These are phyloP conservation scores for Calameuta filiformis DNA, from an alignment of 2,888 invertebrate species.

Conservation along the genomic window DNA sequence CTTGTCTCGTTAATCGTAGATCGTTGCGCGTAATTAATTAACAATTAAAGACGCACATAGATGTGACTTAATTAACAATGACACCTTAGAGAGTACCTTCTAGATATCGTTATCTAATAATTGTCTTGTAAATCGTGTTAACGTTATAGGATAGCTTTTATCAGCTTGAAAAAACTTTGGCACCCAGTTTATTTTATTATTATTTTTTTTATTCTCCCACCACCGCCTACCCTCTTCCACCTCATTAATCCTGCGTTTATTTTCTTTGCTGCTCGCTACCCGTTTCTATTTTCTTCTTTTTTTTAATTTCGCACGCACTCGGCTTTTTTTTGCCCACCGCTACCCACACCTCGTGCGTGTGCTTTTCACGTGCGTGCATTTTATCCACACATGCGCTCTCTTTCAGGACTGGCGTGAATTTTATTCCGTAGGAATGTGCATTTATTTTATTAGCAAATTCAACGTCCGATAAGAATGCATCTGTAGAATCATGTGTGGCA, in stretches of 20 bases:
- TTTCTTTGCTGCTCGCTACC: not conserved
- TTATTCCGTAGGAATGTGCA: too few relatives aligned
- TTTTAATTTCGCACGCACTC: too few relatives aligned
- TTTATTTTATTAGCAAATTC: too few relatives aligned
- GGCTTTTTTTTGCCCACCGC: too few relatives aligned
- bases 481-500: too few relatives aligned
- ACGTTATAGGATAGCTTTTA: not conserved
- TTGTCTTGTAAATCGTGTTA: not conserved
- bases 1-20: not conserved
- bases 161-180: not conserved
- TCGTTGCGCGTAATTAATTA: not conserved
- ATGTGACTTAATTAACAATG: not conserved
- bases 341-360: too few relatives aligned
- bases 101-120: not conserved
- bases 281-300: too few relatives aligned
- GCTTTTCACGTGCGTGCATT: too few relatives aligned
- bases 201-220: not conserved
- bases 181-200: not conserved
- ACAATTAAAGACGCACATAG: not conserved
- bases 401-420: too few relatives aligned
- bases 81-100: not conserved
- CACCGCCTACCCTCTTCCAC: not conserved
- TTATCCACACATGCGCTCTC: too few relatives aligned
- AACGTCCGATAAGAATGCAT: too few relatives aligned
- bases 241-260: not conserved